Conservation (phyloP, 53 echinoderm and acorn worm genomes). For the Mesocentrotus franciscanus region DNA sequence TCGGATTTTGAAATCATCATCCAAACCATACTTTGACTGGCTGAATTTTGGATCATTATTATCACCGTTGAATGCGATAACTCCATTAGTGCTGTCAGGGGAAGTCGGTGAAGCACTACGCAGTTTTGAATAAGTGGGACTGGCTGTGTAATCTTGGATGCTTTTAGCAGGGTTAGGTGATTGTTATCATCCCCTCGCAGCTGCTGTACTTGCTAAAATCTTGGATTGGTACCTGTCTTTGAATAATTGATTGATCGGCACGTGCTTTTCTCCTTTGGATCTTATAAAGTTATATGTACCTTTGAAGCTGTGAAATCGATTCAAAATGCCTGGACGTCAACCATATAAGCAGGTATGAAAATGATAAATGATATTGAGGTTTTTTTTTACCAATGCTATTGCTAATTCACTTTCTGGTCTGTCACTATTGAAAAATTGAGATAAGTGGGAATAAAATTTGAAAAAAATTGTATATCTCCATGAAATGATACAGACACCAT, state of each 20-base stretch:
- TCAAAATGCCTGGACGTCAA: slow-evolving; percentile 41
- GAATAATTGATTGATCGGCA: background rate
- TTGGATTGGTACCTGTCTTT: background rate
- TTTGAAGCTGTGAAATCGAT: background rate
- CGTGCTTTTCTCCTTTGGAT: background rate
- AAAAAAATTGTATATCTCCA: too few species aligned
- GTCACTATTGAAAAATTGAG: too few species aligned
- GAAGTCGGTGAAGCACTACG: background rate
- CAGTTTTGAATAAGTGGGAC: slow-evolving; percentile 34
- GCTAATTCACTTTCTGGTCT: too few species aligned
- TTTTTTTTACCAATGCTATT: too few species aligned
- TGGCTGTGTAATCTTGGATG: slow-evolving; percentile 28
- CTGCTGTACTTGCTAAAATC: background rate
- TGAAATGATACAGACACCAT: too few species aligned
- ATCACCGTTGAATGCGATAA: slow-evolving; percentile 16
- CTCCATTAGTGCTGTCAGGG: slow-evolving; percentile 48
- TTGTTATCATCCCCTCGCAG: background rate
- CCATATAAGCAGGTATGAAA: slow-evolving; percentile 36
- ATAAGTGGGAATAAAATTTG: too few species aligned
- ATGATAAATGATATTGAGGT: background rate
- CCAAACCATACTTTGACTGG: background rate
- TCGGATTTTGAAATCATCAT: background rate
- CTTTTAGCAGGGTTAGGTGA: background rate
- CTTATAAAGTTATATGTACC: background rate
- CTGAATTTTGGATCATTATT: slow-evolving; percentile 47